Evolutionary conservation across 2,797 vertebrate species (phyloP), one percentile per base, ranked within the genome.

Genomic region (Esox lucius): DNA sequence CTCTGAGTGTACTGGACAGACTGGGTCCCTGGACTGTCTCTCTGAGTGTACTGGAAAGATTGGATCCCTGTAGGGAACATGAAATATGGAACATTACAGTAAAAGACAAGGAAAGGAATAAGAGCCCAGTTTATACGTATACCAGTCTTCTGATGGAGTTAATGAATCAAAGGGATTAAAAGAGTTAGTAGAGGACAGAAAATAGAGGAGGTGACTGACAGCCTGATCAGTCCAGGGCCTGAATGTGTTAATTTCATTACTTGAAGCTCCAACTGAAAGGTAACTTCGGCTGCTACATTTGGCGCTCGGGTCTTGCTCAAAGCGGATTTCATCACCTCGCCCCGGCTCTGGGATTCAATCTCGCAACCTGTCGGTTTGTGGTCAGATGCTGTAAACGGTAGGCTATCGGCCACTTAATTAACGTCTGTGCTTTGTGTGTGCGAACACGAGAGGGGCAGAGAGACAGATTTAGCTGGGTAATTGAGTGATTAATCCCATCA

Each of bases 401-500:
- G 8, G 9, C 42, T 13, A 46, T 46, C 42, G 9, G 42, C 9
- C 42, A 46, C 42, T 46, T 46, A 13, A 46, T 46, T 46, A 46
- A 11, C 12, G 42, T 46, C 12, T 46, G 42, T 46, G 42, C 42
- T 46, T 46, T 46, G 72, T 73, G 59, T 80, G 75, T 83, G 74
- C 83, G 80, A 87, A 89, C 83, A 82, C 84, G 76, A 78, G 81
- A 78, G 72, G 71, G 80, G 77, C 4, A 78, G 69, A 72, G 75
- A 68, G 79, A 81, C 68, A 72, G 83, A 85, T 59, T 90, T 90
- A 87, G 84, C 81, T 80, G 89, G 87, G 90, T 92, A 92, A 93
- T 92, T 90, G 90, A 91, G 91, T 87, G 87, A 83, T 85, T 92
- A 93, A 94, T 93, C 90, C 93, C 88, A 93, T 94, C 90, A 92